A percentile compares a stretch with the other conserved stretches of the same genome.
phyloP scores from a whole-genome alignment of 2,888 invertebrate genomes.

The Agonopterix alstromeriana region DNA sequence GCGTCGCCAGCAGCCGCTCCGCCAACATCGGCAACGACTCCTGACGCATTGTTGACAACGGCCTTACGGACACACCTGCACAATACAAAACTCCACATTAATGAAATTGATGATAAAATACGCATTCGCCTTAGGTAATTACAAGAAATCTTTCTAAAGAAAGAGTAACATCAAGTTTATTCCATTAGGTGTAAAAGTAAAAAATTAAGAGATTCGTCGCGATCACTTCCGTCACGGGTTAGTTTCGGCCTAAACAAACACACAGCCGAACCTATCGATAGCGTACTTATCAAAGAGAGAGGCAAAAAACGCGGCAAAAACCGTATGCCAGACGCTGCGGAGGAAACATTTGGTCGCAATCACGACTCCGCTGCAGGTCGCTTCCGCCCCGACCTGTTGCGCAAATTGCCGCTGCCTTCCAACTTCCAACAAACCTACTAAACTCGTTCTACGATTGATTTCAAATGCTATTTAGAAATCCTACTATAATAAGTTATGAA shows the following conservation, averaged over 20 bases:
- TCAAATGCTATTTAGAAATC: no score
- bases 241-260: conserved; percentile 68
- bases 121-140: neutral
- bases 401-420: conserved; percentile 48
- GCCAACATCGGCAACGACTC: conserved; percentile 69
- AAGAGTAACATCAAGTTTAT: conserved; percentile 7
- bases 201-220: conserved; percentile 20
- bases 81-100: conserved; percentile 11
- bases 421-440: no score
- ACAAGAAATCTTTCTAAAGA: neutral
- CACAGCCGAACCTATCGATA: conserved; percentile 65
- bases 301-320: conserved; percentile 68
- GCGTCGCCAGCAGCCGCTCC: conserved; percentile 73
- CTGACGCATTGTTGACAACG: conserved; percentile 69
- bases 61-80: conserved; percentile 70
- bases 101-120: neutral
- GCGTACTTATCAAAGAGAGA: conserved; percentile 65
- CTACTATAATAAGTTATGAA: no score
- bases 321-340: conserved; percentile 52
- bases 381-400: conserved; percentile 77
- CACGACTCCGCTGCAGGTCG: conserved; percentile 65
- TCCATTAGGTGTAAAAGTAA: conserved; percentile 1
- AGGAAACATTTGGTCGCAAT: conserved; percentile 76
- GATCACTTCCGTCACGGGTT: conserved; percentile 63
- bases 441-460: no score